Evolutionary conservation across 2,888 invertebrate genomes (phyloP).

Genomic region (Agrochola lychnidis): DNA sequence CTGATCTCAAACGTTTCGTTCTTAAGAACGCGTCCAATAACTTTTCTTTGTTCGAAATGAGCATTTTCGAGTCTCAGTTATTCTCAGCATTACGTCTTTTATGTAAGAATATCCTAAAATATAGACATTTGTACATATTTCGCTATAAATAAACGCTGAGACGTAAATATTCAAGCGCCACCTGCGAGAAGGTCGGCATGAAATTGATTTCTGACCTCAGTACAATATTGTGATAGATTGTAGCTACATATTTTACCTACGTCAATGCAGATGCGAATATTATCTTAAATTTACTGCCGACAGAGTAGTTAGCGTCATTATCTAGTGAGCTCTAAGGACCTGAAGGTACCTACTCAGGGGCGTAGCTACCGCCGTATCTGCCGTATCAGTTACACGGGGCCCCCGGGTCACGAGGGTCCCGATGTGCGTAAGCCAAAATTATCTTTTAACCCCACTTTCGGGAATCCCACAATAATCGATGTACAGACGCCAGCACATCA

Average conservation of each 20-base stretch:
- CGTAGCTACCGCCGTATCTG: no score
- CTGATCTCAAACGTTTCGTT: slow-evolving; percentile 13
- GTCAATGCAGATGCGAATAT: neutral
- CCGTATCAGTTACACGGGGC: no score
- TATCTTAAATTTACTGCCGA: slow-evolving; percentile 30
- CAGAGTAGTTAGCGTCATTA: slow-evolving; percentile 9
- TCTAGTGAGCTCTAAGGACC: slow-evolving; percentile 3
- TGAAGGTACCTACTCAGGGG: neutral
- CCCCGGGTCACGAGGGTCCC: no score
- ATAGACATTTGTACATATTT: slow-evolving; percentile 27
- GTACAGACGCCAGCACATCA: no score
- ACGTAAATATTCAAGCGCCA: slow-evolving; percentile 53
- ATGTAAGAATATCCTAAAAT: slow-evolving; percentile 19
- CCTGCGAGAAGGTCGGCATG: slow-evolving; percentile 46
- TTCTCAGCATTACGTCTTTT: slow-evolving; percentile 17
- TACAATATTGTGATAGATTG: slow-evolving; percentile 23
- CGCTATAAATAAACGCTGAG: slow-evolving; percentile 41
- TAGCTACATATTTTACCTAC: slow-evolving; percentile 2
- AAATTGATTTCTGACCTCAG: slow-evolving; percentile 48
- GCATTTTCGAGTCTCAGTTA: neutral
- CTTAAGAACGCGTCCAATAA: slow-evolving; percentile 14
- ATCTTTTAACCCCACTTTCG: no score
- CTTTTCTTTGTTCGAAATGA: slow-evolving; percentile 21
- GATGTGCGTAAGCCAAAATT: no score
- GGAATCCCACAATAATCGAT: no score